Evolutionary conservation across 1,140 invertebrate genomes (phyloP).

Genomic region (Bilobella aurantiaca): DNA sequence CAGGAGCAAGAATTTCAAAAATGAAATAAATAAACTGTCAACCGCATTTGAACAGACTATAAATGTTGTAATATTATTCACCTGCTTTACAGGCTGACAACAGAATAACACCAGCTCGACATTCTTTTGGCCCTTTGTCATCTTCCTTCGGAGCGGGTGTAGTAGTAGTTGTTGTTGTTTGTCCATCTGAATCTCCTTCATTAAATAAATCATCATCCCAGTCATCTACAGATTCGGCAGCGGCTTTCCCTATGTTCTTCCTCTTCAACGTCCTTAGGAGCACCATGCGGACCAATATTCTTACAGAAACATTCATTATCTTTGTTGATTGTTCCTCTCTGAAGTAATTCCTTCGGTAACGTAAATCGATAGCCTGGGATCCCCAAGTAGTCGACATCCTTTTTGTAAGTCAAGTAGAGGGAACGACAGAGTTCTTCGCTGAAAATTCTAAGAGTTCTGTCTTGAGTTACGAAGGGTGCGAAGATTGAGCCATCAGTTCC

Average conservation of each 20-base stretch:
- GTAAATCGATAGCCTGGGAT: constrained; percentile 56
- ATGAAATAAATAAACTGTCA: too few species aligned
- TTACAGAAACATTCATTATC: constrained; percentile 62
- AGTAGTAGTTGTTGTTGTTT: too few species aligned
- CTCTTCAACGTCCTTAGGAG: constrained; percentile 31
- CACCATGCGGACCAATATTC: neutral
- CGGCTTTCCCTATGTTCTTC: neutral
- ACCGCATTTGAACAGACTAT: too few species aligned
- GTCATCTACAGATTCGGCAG: neutral
- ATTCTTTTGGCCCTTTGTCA: neutral
- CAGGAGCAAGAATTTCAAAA: too few species aligned
- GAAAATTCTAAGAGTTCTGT: constrained; percentile 18
- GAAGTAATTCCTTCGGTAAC: constrained; percentile 46
- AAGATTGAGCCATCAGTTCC: constrained; percentile 70
- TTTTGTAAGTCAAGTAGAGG: constrained; percentile 50
- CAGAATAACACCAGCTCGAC: constrained; percentile 59
- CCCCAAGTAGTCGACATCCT: constrained; percentile 51
- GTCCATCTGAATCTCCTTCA: neutral
- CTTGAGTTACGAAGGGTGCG: constrained; percentile 51
- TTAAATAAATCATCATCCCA: neutral
- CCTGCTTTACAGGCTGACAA: constrained; percentile 47
- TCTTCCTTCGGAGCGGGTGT: neutral
- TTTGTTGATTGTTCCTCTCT: constrained; percentile 54
- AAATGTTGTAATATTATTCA: constrained; percentile 9
- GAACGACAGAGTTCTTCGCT: constrained; percentile 43